These are phyloP conservation scores for Bugula neritina DNA, from an alignment of 2,888 invertebrate species.

Conservation along the genomic window DNA sequence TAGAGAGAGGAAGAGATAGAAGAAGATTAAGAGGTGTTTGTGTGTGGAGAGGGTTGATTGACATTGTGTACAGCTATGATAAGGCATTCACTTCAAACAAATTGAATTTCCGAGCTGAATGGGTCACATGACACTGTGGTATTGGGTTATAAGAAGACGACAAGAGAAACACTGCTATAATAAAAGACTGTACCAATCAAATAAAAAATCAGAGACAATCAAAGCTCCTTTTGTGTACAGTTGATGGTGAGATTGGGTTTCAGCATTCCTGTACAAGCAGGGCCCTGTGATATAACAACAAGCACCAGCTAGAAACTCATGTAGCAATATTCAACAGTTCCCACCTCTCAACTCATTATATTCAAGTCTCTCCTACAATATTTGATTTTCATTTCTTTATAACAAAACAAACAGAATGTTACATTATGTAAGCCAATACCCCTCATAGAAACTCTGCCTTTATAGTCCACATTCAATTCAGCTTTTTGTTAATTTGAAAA, in stretches of 20 bases:
- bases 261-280: slow-evolving; percentile 16
- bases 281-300: neutral
- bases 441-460: neutral
- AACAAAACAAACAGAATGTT: slow-evolving; percentile 23
- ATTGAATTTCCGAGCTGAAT: neutral
- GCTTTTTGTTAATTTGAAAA: too few species aligned
- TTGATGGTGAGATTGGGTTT: slow-evolving; percentile 17
- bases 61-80: slow-evolving; percentile 9
- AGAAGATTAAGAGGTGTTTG: too few species aligned
- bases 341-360: neutral
- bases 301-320: neutral
- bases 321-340: neutral
- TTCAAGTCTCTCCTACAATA: neutral
- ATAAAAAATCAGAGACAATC: slow-evolving; percentile 13
- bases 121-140: neutral
- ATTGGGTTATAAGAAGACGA: neutral
- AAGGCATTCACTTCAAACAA: slow-evolving; percentile 12
- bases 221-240: slow-evolving; percentile 4
- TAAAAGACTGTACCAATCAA: slow-evolving; percentile 8
- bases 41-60: neutral
- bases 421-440: slow-evolving; percentile 7
- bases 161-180: slow-evolving; percentile 18
- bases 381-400: neutral
- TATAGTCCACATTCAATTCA: too few species aligned
- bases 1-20: too few species aligned